Percentiles rank a stretch among this genome's conserved stretches.
Conservation (phyloP, 2,797 vertebrate species). For the Coccyzus lansbergi region DNA sequence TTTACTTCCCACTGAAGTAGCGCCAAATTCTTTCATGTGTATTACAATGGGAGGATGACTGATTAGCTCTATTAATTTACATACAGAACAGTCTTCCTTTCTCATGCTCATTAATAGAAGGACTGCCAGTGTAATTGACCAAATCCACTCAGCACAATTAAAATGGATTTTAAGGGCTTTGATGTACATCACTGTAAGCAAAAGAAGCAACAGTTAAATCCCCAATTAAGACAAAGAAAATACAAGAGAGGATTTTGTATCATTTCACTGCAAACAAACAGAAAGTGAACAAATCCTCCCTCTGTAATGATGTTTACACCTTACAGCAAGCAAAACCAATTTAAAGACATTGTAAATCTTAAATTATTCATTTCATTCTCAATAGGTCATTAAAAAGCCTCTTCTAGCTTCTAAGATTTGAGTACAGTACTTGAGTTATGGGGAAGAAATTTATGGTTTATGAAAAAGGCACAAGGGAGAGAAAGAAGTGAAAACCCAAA, state of each 20-base stretch:
- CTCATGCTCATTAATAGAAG: constrained; percentile 57
- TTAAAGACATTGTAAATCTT: constrained; percentile 51
- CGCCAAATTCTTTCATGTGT: not conserved
- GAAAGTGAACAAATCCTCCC: constrained; percentile 14
- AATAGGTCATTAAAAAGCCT: constrained; percentile 25
- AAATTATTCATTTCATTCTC: constrained; percentile 59
- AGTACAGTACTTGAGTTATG: not conserved
- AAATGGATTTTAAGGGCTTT: constrained; percentile 61
- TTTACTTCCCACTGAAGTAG: not conserved
- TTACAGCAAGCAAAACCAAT: constrained; percentile 11
- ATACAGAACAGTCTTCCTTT: constrained; percentile 33
- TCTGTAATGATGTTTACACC: constrained; percentile 22
- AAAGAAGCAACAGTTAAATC: constrained; percentile 60
- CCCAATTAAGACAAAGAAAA: constrained; percentile 63
- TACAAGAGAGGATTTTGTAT: constrained; percentile 52
- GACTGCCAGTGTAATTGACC: constrained; percentile 54
- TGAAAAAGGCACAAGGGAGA: not conserved
- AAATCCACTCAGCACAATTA: constrained; percentile 61
- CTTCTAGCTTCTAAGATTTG: not conserved
- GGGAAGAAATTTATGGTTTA: not conserved
- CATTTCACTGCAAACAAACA: constrained; percentile 41
- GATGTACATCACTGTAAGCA: constrained; percentile 43
- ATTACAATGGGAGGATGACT: constrained; percentile 5
- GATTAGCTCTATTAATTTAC: constrained; percentile 58
- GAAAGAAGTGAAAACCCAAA: constrained; percentile 2